Percentiles rank a stretch among this genome's conserved stretches.
Evolutionary conservation across 2,888 invertebrate species (phyloP).

Genomic region (Apodemia mormo): DNA sequence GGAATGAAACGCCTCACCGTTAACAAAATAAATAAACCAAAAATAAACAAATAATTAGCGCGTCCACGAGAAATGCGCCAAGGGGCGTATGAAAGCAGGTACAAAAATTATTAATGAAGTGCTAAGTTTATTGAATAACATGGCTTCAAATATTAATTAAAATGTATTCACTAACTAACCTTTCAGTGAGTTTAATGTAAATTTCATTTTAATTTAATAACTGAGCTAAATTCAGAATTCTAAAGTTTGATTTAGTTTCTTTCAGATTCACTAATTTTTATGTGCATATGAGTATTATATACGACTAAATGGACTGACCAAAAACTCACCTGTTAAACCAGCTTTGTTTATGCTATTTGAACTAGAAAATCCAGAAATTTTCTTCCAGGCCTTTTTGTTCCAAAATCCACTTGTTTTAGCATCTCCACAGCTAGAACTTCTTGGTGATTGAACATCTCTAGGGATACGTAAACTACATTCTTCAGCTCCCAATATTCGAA

Average conservation of each 20-base stretch:
- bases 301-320: background rate
- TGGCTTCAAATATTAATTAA: conserved; percentile 17
- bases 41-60: conserved; percentile 69
- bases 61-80: conserved; percentile 78
- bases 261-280: background rate
- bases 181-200: conserved; percentile 29
- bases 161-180: background rate
- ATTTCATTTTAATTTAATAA: conserved; percentile 18
- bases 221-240: conserved; percentile 67
- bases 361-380: conserved; percentile 87
- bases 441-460: conserved; percentile 64
- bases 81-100: conserved; percentile 69
- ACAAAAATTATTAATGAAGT: conserved; percentile 21
- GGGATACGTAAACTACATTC: conserved; percentile 68
- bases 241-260: conserved; percentile 19
- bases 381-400: conserved; percentile 90
- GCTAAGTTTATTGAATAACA: conserved; percentile 9
- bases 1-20: conserved; percentile 81
- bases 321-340: conserved; percentile 83
- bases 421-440: conserved; percentile 76
- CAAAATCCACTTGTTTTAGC: conserved; percentile 83
- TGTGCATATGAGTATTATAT: conserved; percentile 1
- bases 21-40: conserved; percentile 75
- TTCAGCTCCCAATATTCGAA: conserved; percentile 71
- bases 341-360: conserved; percentile 87